A percentile compares a stretch with the other conserved stretches of the same genome.
phyloP scores from a whole-genome alignment of 2,113 vertebrate genomes.

The Crocuta crocuta region DNA sequence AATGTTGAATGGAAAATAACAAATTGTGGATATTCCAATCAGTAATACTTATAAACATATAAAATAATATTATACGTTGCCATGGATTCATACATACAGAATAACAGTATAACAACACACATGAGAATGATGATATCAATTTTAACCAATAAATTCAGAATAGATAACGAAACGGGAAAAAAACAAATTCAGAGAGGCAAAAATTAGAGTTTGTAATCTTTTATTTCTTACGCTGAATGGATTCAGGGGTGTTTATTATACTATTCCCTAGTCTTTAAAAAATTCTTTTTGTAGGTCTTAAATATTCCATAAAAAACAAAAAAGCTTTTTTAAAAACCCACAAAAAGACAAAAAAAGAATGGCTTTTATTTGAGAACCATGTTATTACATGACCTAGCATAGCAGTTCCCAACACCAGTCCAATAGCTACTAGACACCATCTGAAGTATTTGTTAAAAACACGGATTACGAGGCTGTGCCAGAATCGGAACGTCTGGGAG shows the following conservation, averaged over 20 bases:
- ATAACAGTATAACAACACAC: background rate
- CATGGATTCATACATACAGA: background rate
- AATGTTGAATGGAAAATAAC: background rate
- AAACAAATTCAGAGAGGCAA: background rate
- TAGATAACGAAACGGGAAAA: background rate
- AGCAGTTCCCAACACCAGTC: background rate
- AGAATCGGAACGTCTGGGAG: background rate
- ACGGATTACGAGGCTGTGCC: background rate
- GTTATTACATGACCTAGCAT: background rate
- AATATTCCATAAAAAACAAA: background rate
- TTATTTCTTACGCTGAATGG: background rate
- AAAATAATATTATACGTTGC: background rate
- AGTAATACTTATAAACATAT: background rate
- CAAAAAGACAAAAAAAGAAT: background rate
- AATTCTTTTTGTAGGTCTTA: background rate
- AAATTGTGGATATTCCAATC: background rate
- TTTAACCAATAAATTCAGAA: background rate
- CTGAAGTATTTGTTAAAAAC: background rate
- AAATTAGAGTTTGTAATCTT: background rate
- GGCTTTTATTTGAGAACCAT: constrained; percentile 1
- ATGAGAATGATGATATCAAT: background rate
- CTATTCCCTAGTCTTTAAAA: background rate
- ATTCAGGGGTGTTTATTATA: background rate
- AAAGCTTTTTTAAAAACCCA: background rate
- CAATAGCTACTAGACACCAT: background rate